Percentiles rank a stretch among this genome's conserved stretches.
Evolutionary conservation across 2,113 vertebrate species (phyloP).

Genomic region (Rhea pennata): DNA sequence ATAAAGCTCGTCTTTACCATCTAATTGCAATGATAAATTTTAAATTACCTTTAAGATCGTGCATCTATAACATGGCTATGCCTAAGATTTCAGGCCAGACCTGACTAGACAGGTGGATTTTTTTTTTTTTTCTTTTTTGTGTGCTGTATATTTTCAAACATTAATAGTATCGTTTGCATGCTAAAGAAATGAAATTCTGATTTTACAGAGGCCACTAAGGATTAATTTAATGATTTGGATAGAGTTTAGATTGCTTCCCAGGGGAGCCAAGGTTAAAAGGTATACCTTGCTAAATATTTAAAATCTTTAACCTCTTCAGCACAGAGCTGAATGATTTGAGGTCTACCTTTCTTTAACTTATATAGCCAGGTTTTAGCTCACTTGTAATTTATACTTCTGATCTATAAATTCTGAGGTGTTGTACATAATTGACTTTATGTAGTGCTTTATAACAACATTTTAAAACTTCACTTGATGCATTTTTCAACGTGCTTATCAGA

Average conservation of each 20-base stretch:
- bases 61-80: not conserved
- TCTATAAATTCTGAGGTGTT: slow-evolving; percentile 41
- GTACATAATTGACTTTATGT: not conserved
- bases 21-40: slow-evolving; percentile 34
- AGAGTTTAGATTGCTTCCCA: slow-evolving; percentile 67
- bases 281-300: slow-evolving; percentile 79
- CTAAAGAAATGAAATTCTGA: slow-evolving; percentile 73
- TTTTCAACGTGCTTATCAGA: slow-evolving; percentile 18
- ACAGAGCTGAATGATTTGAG: slow-evolving; percentile 45
- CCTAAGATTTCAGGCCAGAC: slow-evolving; percentile 36
- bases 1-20: not conserved
- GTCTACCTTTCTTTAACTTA: not conserved
- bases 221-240: slow-evolving; percentile 78
- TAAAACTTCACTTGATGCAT: not conserved
- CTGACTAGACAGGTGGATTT: slow-evolving; percentile 35
- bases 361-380: slow-evolving; percentile 15
- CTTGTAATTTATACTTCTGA: slow-evolving; percentile 30
- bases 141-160: slow-evolving; percentile 63
- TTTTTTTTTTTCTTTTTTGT: not conserved
- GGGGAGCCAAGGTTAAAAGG: slow-evolving; percentile 75
- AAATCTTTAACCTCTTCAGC: slow-evolving; percentile 69
- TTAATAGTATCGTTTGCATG: slow-evolving; percentile 71
- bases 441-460: slow-evolving; percentile 39
- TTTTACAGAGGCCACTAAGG: slow-evolving; percentile 70
- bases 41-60: not conserved